Evolutionary conservation across 92 coral and sea anemone genomes (phyloP).

Genomic region (Palythoa caribaeorum): DNA sequence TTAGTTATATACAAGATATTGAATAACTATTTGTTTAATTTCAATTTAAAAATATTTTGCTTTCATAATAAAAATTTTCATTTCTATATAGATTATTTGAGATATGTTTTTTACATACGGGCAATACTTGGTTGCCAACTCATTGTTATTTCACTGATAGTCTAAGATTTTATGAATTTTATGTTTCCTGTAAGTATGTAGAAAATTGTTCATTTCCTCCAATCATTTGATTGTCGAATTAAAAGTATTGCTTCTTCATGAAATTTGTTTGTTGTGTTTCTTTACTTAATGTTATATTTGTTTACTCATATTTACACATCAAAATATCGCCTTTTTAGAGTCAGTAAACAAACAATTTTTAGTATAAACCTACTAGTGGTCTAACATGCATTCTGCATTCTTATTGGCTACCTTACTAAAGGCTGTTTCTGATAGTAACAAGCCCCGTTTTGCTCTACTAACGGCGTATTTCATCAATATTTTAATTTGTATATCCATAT

Average conservation of each 20-base stretch:
- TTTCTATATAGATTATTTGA: neutral
- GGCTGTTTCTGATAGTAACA: slow-evolving; percentile 4
- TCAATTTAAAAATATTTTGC: neutral
- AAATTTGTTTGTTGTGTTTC: neutral
- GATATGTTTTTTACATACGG: neutral
- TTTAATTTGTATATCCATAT: neutral
- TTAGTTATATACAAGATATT: slow-evolving; percentile 18
- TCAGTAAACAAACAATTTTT: neutral
- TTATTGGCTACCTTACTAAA: slow-evolving; percentile 4
- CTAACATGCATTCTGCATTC: neutral
- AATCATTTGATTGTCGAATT: neutral
- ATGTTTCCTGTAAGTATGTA: neutral
- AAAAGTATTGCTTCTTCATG: slow-evolving; percentile 3
- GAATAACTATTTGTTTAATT: neutral
- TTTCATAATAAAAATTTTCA: neutral
- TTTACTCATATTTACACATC: slow-evolving; percentile 3
- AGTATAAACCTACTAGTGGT: neutral
- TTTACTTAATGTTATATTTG: slow-evolving; percentile 1
- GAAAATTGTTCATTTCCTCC: neutral
- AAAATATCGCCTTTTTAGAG: neutral
- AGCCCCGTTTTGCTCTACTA: slow-evolving; percentile 2
- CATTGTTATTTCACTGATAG: neutral
- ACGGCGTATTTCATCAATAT: neutral
- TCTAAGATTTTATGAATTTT: neutral
- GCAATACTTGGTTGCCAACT: neutral